Base-by-base conservation (phyloP, 2,113 vertebrate genomes). In the Zosterops japonicus region DNA sequence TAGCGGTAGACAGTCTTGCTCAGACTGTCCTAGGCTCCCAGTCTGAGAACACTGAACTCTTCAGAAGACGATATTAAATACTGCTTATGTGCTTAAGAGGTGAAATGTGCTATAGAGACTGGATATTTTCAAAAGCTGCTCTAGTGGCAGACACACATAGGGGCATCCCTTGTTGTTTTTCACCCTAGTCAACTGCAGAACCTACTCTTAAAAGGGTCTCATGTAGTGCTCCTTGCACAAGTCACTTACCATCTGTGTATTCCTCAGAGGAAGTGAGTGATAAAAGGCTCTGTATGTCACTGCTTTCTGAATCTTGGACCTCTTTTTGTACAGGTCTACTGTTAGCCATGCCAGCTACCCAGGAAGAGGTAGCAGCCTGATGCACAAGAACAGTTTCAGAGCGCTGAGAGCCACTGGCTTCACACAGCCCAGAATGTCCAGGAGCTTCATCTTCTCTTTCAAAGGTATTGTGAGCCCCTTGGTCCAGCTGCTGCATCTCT, bases 281-380 rank as follows among this genome's bases (percentile, higher is more conserved):
- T 88, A 99, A 98, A 97, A 99, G 98, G 97, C 99, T 99, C 97
- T 99, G 99, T 97, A 99, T 98, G 97, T 99, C 99, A 81, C 99
- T 99, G 97, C 97, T 99, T 96, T 99, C 99, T 28, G 98, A 99
- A 97, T 99, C 99, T 91, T 98, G 95, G n/a, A 98, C 91, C 95
- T 98, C 97, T 98, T 98, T 96, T 97, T 98, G 94, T 92, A 92
- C 61, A 94, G 97, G 87, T 93, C 94, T 89, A 97, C 98, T 75
- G 98, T 95, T 59, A 97, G 98, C 96, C 98, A 98, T 98, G 94
- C 98, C 98, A 68, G 98, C 97, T 82, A 98, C 98, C 99, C 99
- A 99, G 85, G 98, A 98, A 27, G 98, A 98, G 47, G 97, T 97
- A 84, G 98, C 97, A 46, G 98, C 97, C 85, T 98, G 98, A 96